Percentiles rank a stretch among this genome's conserved stretches.
Conservation (phyloP, 2,888 invertebrate genomes). For the Lasioglossum leucozonium region DNA sequence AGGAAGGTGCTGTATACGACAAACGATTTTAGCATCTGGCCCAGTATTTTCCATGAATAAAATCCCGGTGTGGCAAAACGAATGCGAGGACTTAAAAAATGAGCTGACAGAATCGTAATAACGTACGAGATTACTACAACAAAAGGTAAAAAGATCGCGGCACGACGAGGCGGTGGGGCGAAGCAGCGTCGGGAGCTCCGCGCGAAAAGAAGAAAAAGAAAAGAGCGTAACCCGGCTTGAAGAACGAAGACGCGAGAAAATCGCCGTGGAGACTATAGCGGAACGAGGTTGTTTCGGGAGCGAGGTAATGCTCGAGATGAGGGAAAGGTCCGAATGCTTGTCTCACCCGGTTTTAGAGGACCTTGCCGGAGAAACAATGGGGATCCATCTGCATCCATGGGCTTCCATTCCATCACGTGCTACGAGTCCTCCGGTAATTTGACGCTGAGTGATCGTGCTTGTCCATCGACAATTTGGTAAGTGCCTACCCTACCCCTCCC, state of each 20-base stretch:
- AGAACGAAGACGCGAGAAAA: conserved; percentile 33
- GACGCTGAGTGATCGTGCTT: conserved; percentile 69
- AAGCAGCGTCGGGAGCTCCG: neutral
- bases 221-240: neutral
- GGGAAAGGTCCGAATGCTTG: conserved; percentile 60
- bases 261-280: conserved; percentile 34
- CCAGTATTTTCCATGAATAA: neutral
- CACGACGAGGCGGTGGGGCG: neutral
- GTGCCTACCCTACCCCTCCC: conserved; percentile 64
- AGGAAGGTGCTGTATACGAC: neutral
- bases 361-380: conserved; percentile 74
- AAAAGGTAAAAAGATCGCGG: neutral
- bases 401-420: conserved; percentile 69
- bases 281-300: conserved; percentile 44
- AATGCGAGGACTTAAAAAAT: conserved; percentile 1
- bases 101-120: conserved; percentile 17
- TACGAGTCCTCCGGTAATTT: conserved; percentile 52
- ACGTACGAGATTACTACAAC: neutral
- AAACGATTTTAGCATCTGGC: neutral
- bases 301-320: conserved; percentile 54
- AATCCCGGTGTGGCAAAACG: neutral
- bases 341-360: conserved; percentile 57
- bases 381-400: conserved; percentile 76
- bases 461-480: conserved; percentile 77
- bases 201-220: conserved; percentile 4